Evolutionary conservation across 1,140 invertebrate genomes (phyloP), one percentile per base, ranked within the genome.

Genomic region (Triops longicaudatus): DNA sequence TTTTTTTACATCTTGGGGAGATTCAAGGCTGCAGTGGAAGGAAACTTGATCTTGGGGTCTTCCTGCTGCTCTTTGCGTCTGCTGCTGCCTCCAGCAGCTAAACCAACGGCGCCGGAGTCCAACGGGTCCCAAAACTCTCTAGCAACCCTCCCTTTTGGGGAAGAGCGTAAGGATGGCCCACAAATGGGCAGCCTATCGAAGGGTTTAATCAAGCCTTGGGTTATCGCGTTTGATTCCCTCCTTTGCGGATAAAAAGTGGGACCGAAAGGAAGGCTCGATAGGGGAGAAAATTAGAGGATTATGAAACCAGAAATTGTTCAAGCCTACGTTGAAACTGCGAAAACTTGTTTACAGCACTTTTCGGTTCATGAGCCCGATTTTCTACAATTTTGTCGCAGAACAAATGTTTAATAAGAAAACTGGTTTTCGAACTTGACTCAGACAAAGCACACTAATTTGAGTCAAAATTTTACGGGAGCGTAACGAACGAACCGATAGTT

Each of bases 281-380:
- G 31, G 27, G 73, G 37, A 72, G 42, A 28, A 37, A 27, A 41
- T 27, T 27, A 28, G 28, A 14, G 22, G 50, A 41, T 73, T 77
- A 37, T 77, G 17, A 41, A 27, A 41, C 72, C 72, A 26, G 74
- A 14, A 73, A 26, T 27, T 77, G 37, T 77, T 73, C 43, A 17
- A 27, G 26, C 37, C 11, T 22, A 9, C 31, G 26, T 26, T 76
- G 26, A 73, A 73, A 28, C n/a, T 73, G n/a, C 26, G 37, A 72
- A 72, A 44, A 50, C 76, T n/a, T n/a, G n/a, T n/a, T n/a, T 72
- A 44, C 63, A 22, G 41, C 28, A 37, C 31, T 7, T 37, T 37
- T 37, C 2, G 31, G 7, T 37, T 37, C 2, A 37, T 7, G 7
- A 37, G 31, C 31, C 31, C 31, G 7, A 7, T 4, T 37, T 37